These are phyloP conservation scores for Cryptus armator DNA, from an alignment of 2,888 invertebrate species.

Conservation along the genomic window DNA sequence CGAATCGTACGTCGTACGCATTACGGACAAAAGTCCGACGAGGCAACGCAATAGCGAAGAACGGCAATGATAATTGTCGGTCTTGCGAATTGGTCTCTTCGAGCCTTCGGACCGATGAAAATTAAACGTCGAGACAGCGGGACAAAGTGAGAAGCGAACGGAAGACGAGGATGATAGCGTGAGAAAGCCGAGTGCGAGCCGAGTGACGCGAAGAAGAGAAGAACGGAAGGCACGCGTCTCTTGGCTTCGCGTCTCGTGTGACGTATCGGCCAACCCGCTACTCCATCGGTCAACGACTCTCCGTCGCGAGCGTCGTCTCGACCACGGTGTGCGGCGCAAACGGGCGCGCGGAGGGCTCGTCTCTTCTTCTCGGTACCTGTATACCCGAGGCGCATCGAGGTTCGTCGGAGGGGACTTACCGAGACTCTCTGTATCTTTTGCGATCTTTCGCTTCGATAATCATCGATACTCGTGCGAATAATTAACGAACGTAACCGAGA, in stretches of 20 bases:
- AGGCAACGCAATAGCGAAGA: background rate
- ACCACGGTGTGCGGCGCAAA: conserved; percentile 19
- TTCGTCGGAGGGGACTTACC: conserved; percentile 3
- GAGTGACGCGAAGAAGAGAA: conserved; percentile 43
- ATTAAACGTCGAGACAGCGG: conserved; percentile 51
- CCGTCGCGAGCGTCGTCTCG: conserved; percentile 35
- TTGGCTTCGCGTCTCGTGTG: conserved; percentile 67
- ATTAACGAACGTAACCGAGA: too few relatives aligned
- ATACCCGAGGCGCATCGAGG: background rate
- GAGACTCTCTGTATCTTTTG: background rate
- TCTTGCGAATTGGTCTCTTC: conserved; percentile 1
- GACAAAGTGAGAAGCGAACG: background rate
- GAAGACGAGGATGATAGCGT: conserved; percentile 29
- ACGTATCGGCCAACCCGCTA: conserved; percentile 69
- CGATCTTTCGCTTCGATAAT: background rate
- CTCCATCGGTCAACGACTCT: conserved; percentile 71
- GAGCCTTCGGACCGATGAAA: conserved; percentile 1
- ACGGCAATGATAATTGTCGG: background rate
- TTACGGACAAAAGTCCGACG: background rate
- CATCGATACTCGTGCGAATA: background rate
- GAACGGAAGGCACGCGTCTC: conserved; percentile 64
- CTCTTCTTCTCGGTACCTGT: background rate
- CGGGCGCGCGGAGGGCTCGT: conserved; percentile 57
- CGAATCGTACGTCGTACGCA: background rate
- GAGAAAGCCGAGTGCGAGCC: conserved; percentile 39